Percentiles rank a stretch among this genome's conserved stretches.
Evolutionary conservation across 1,140 invertebrate genomes (phyloP).

Genomic region (Drosophila arizonae): DNA sequence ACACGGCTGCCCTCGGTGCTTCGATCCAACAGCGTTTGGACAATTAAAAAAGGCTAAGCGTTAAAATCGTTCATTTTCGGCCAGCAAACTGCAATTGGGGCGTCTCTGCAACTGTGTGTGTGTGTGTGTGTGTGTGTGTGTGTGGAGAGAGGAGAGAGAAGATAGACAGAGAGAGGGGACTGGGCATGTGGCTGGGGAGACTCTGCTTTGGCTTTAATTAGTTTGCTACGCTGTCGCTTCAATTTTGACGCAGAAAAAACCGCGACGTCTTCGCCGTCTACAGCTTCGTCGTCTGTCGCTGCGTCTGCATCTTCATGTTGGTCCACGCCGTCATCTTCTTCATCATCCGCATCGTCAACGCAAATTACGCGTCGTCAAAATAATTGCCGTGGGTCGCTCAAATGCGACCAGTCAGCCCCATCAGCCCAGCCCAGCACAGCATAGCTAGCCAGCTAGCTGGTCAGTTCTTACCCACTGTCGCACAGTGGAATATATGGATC

Average conservation of each 20-base stretch:
- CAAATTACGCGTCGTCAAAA: slow-evolving; percentile 80
- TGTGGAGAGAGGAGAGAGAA: not conserved
- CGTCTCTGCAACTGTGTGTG: slow-evolving; percentile 29
- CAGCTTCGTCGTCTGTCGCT: not conserved
- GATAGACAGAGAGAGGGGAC: not conserved
- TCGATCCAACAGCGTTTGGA: slow-evolving; percentile 29
- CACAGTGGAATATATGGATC: slow-evolving; percentile 36
- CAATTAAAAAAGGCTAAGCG: slow-evolving; percentile 80
- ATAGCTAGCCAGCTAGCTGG: slow-evolving; percentile 1
- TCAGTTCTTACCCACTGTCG: slow-evolving; percentile 24
- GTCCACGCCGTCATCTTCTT: slow-evolving; percentile 43
- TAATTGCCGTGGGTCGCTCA: slow-evolving; percentile 75
- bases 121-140: not conserved
- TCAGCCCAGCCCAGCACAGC: slow-evolving; percentile 11
- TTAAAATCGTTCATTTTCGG: slow-evolving; percentile 77
- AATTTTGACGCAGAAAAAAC: slow-evolving; percentile 61
- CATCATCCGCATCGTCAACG: slow-evolving; percentile 71
- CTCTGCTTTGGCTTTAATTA: slow-evolving; percentile 66
- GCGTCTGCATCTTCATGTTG: slow-evolving; percentile 18
- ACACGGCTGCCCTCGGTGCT: not conserved
- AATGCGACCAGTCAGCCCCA: slow-evolving; percentile 37
- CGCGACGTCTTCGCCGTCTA: slow-evolving; percentile 30
- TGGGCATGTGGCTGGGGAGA: not conserved
- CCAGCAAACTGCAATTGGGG: slow-evolving; percentile 48
- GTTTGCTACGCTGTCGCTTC: slow-evolving; percentile 74